Percentiles rank a stretch among this genome's conserved stretches.
These are phyloP conservation scores for Scleropages formosus DNA, from an alignment of 2,797 vertebrate genomes.

Conservation along the genomic window DNA sequence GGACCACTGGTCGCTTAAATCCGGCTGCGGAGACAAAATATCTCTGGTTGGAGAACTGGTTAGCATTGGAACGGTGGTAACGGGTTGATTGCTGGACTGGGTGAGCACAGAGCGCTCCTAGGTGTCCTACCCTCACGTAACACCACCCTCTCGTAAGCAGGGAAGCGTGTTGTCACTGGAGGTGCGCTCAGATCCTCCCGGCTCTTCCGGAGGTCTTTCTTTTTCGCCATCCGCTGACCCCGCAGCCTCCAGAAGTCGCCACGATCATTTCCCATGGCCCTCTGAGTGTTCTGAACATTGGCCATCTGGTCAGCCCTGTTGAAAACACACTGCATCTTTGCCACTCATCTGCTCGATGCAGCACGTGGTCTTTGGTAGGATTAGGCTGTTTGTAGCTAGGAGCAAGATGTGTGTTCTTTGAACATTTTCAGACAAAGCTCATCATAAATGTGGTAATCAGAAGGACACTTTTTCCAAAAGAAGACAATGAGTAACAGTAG, in stretches of 20 bases:
- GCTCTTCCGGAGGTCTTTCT: conserved; percentile 92
- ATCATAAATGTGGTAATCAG: too few relatives aligned
- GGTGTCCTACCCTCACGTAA: conserved; percentile 79
- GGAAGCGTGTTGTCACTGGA: conserved; percentile 83
- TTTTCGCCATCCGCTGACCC: conserved; percentile 87
- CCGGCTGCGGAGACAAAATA: conserved; percentile 74
- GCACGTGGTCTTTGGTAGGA: too few relatives aligned
- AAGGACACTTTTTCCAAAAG: too few relatives aligned
- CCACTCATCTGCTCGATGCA: not conserved
- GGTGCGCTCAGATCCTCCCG: conserved; percentile 81
- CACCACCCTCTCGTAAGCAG: conserved; percentile 90
- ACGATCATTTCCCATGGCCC: conserved; percentile 80
- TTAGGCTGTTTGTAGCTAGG: too few relatives aligned
- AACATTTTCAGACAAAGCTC: too few relatives aligned
- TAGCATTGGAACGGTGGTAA: not conserved
- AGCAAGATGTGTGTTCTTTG: too few relatives aligned
- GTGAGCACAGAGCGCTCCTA: not conserved
- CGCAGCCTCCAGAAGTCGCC: conserved; percentile 96
- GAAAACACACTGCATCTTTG: not conserved
- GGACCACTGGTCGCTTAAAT: conserved; percentile 90
- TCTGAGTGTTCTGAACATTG: conserved; percentile 88
- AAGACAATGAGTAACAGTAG: too few relatives aligned
- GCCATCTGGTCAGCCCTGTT: conserved; percentile 92
- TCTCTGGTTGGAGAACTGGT: not conserved
- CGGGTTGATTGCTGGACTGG: not conserved